phyloP scores from a whole-genome alignment of 2,888 invertebrate species.

The Chloromyia formosa region DNA sequence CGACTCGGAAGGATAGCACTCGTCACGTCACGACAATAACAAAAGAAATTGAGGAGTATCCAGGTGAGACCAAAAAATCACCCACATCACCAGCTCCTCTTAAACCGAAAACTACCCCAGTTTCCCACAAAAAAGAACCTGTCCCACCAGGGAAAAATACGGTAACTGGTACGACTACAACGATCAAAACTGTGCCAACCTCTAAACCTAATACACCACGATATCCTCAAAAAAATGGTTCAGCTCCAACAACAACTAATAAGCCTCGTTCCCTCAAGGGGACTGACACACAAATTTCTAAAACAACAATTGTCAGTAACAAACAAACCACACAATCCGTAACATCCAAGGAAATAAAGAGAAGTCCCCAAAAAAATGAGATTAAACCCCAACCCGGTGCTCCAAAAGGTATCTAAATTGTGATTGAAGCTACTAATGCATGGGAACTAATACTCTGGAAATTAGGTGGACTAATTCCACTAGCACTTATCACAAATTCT shows the following conservation, averaged over 20 bases:
- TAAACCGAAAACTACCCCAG: neutral
- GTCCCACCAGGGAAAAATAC: too few relatives aligned
- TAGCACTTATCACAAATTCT: too few relatives aligned
- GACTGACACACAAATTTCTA: neutral
- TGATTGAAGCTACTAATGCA: slow-evolving; percentile 21
- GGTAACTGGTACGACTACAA: neutral
- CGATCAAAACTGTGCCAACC: neutral
- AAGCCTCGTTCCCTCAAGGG: neutral
- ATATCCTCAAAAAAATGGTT: slow-evolving; percentile 16
- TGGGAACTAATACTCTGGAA: slow-evolving; percentile 5
- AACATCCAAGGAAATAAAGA: slow-evolving; percentile 45
- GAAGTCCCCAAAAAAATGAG: slow-evolving; percentile 49
- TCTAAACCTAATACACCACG: neutral
- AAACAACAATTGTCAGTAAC: neutral
- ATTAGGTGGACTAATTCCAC: too few relatives aligned
- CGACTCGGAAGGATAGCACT: slow-evolving; percentile 13
- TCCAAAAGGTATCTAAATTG: slow-evolving; percentile 42
- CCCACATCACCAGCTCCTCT: neutral
- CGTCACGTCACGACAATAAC: slow-evolving; percentile 21
- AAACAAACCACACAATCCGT: slow-evolving; percentile 46
- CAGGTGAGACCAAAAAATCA: slow-evolving; percentile 27
- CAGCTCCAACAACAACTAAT: neutral
- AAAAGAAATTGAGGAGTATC: slow-evolving; percentile 40
- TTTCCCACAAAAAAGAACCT: neutral
- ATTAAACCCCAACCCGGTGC: slow-evolving; percentile 43